A percentile compares a stretch with the other conserved stretches of the same genome.
Evolutionary conservation across 2,113 vertebrate genomes (phyloP).

Genomic region (Odocoileus virginianus): DNA sequence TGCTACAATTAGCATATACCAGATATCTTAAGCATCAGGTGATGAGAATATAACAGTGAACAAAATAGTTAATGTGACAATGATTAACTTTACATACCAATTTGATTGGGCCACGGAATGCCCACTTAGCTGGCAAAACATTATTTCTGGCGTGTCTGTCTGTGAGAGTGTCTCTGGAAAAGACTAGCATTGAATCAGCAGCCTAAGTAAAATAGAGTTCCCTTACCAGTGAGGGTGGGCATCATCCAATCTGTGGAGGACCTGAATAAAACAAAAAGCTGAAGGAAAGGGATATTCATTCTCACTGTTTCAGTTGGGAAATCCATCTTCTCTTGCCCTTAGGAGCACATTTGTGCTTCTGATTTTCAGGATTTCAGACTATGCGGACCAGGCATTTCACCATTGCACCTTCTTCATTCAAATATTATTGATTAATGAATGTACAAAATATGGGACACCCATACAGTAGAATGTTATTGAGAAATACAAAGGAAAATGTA

Average conservation of each 20-base stretch:
- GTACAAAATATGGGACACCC: no score
- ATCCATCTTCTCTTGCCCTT: neutral
- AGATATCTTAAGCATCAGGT: neutral
- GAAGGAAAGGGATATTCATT: neutral
- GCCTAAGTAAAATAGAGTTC: neutral
- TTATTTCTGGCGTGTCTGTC: neutral
- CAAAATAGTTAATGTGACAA: neutral
- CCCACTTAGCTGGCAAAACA: neutral
- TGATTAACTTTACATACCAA: neutral
- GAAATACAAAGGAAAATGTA: neutral
- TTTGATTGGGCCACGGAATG: neutral
- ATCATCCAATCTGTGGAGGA: neutral
- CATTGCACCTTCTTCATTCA: neutral
- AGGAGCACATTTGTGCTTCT: neutral
- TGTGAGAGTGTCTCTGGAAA: neutral
- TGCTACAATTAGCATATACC: neutral
- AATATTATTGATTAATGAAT: neutral
- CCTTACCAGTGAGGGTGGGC: neutral
- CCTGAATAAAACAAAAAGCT: neutral
- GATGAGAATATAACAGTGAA: neutral
- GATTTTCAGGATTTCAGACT: neutral
- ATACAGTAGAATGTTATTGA: neutral
- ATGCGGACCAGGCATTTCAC: fast-evolving
- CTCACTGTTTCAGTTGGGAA: neutral
- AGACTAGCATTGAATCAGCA: neutral